A percentile compares a stretch with the other conserved stretches of the same genome.
These are phyloP conservation scores for Trachymyrmex septentrionalis DNA, from an alignment of 1,140 invertebrate genomes.

Conservation along the genomic window DNA sequence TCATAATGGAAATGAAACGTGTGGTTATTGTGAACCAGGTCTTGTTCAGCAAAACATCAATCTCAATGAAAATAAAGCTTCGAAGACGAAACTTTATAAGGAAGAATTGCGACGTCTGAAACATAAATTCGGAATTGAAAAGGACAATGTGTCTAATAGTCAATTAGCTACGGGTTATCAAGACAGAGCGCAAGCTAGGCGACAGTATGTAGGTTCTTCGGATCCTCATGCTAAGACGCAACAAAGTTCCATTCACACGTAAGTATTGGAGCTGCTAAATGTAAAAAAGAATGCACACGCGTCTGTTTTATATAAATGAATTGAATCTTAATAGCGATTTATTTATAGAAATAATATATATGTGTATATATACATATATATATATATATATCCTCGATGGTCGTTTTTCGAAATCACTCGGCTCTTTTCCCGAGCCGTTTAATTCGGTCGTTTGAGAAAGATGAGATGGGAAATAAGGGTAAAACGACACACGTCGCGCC, in stretches of 20 bases:
- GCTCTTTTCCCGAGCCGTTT: conserved; percentile 21
- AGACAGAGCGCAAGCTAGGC: conserved; percentile 92
- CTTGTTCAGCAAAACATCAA: conserved; percentile 86
- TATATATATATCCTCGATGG: conserved; percentile 4
- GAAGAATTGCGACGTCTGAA: conserved; percentile 92
- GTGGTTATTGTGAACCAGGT: conserved; percentile 96
- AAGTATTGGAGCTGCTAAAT: conserved; percentile 73
- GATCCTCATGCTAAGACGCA: conserved; percentile 94
- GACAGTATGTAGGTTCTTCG: conserved; percentile 93
- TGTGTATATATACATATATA: too few relatives aligned
- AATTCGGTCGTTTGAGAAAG: conserved; percentile 23
- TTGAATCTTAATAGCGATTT: background rate
- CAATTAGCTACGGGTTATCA: conserved; percentile 88
- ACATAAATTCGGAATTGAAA: conserved; percentile 93
- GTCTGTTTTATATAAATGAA: background rate
- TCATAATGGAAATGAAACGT: conserved; percentile 94
- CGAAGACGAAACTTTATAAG: conserved; percentile 88
- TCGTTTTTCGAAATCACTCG: conserved; percentile 26
- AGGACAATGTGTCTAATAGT: conserved; percentile 85
- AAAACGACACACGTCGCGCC: conserved; percentile 46
- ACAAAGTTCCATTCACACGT: conserved; percentile 93
- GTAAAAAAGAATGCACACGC: background rate
- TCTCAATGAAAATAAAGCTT: conserved; percentile 62
- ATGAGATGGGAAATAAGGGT: conserved; percentile 36
- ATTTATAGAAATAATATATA: background rate